Evolutionary conservation across 2,113 vertebrate genomes (phyloP).

Genomic region (Epinephelus fuscoguttatus): DNA sequence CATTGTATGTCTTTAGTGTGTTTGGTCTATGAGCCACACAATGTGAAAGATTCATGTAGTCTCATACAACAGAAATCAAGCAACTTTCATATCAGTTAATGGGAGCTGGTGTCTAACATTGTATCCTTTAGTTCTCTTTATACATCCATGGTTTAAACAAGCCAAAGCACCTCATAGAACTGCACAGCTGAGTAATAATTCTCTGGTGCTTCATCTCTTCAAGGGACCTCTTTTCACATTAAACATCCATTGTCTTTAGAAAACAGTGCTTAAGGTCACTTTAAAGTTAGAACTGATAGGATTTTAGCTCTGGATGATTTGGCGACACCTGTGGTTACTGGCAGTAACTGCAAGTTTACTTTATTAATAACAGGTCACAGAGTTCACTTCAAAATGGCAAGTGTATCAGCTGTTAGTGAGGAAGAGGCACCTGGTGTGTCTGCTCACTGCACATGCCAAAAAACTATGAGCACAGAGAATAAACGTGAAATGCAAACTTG

Average conservation of each 20-base stretch:
- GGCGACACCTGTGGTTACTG: too few relatives aligned
- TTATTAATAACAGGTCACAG: neutral
- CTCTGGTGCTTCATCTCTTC: too few relatives aligned
- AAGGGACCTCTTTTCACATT: too few relatives aligned
- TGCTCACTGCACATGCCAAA: neutral
- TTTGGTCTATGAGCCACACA: too few relatives aligned
- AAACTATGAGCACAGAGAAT: neutral
- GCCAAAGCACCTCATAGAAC: neutral
- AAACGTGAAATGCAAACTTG: neutral
- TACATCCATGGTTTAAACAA: neutral
- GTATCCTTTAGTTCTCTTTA: too few relatives aligned
- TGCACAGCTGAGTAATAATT: too few relatives aligned
- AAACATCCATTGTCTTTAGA: neutral
- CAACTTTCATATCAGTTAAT: too few relatives aligned
- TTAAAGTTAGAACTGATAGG: neutral
- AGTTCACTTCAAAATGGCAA: neutral
- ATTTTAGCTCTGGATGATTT: neutral
- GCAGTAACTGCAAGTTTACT: neutral
- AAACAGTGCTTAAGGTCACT: neutral
- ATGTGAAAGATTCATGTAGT: too few relatives aligned
- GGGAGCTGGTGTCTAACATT: too few relatives aligned
- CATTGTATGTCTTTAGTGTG: too few relatives aligned
- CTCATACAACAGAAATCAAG: too few relatives aligned
- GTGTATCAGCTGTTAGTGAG: neutral
- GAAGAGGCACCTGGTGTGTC: neutral